Evolutionary conservation across 2,113 vertebrate genomes (phyloP).

Genomic region (Platysteira castanea): DNA sequence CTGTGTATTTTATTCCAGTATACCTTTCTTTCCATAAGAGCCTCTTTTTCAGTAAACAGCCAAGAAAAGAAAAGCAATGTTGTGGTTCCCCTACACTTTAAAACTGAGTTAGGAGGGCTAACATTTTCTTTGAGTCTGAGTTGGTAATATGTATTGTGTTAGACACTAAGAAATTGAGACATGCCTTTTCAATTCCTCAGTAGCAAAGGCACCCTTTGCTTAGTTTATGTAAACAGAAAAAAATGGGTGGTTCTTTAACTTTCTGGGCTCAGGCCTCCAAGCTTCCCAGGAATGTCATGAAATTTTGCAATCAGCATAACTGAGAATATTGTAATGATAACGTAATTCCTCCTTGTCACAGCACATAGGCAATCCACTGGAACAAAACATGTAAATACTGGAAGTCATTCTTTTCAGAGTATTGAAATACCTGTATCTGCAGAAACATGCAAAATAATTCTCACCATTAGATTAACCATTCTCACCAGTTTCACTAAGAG

Average conservation of each 20-base stretch:
- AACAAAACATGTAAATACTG: background rate
- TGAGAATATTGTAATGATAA: background rate
- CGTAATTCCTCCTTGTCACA: accelerated
- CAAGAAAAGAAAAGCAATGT: background rate
- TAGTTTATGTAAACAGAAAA: background rate
- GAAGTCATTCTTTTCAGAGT: background rate
- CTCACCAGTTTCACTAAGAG: background rate
- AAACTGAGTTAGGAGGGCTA: background rate
- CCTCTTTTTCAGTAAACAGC: background rate
- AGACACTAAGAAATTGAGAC: background rate
- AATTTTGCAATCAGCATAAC: background rate
- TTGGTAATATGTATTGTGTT: background rate
- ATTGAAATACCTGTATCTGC: background rate
- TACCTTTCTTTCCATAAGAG: background rate
- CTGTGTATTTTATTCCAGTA: background rate
- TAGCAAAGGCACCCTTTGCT: background rate
- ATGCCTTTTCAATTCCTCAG: background rate
- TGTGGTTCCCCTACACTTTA: background rate
- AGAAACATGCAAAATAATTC: background rate
- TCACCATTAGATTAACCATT: background rate
- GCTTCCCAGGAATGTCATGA: background rate
- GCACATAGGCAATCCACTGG: background rate
- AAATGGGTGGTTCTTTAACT: background rate
- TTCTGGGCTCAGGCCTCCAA: background rate
- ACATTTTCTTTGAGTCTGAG: background rate